These are phyloP conservation scores for Habropoda laboriosa DNA, from an alignment of 1,140 invertebrate species.

Conservation along the genomic window DNA sequence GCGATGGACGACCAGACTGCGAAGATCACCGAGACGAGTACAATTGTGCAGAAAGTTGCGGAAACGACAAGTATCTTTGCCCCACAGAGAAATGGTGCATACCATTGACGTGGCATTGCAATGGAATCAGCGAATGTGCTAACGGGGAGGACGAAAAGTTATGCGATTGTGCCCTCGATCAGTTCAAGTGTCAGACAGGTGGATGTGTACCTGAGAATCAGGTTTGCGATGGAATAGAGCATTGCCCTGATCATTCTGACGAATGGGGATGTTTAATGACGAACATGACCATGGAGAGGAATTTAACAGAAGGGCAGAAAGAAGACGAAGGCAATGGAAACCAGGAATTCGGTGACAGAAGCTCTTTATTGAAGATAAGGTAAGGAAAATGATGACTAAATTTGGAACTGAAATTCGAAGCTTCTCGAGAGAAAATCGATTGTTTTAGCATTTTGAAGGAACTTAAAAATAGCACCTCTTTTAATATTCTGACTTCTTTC, in stretches of 20 bases:
- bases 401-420: background rate
- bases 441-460: no score
- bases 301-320: slow-evolving; percentile 35
- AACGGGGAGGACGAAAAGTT: slow-evolving; percentile 86
- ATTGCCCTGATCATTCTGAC: slow-evolving; percentile 86
- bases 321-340: slow-evolving; percentile 31
- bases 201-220: slow-evolving; percentile 83
- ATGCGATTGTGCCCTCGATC: slow-evolving; percentile 83
- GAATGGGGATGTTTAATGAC: slow-evolving; percentile 84
- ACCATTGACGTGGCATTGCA: slow-evolving; percentile 84
- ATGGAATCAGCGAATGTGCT: slow-evolving; percentile 84
- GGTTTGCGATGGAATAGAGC: slow-evolving; percentile 84
- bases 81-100: slow-evolving; percentile 83
- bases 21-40: slow-evolving; percentile 85
- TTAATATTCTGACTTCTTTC: no score
- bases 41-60: slow-evolving; percentile 83
- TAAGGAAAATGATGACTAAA: slow-evolving; percentile 35
- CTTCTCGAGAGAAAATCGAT: no score
- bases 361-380: slow-evolving; percentile 73
- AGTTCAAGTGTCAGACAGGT: slow-evolving; percentile 84
- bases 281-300: slow-evolving; percentile 63
- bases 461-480: no score
- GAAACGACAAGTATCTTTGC: slow-evolving; percentile 84
- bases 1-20: slow-evolving; percentile 87
- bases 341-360: slow-evolving; percentile 27